Conservation (phyloP, 2,888 invertebrate genomes). For the Drosophila paranaensis region DNA sequence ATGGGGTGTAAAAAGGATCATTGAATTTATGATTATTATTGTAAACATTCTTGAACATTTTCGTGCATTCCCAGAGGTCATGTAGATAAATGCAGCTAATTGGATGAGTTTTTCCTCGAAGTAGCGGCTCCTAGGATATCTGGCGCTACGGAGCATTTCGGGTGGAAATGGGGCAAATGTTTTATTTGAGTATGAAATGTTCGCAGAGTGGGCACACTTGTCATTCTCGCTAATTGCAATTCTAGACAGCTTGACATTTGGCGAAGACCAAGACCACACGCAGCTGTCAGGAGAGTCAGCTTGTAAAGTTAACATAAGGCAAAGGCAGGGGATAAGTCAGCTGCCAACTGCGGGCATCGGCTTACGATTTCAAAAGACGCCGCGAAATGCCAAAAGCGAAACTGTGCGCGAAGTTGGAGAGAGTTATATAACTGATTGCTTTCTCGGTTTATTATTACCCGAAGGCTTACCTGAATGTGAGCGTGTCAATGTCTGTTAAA, state of each 20-base stretch:
- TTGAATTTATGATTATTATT: conserved; percentile 76
- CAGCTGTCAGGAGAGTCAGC: conserved; percentile 28
- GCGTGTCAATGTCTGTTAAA: not conserved
- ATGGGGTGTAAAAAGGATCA: conserved; percentile 56
- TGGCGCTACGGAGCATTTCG: conserved; percentile 14
- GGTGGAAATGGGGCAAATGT: not conserved
- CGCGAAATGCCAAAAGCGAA: not conserved
- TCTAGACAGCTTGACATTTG: conserved; percentile 48
- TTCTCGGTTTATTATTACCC: not conserved
- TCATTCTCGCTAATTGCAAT: conserved; percentile 49
- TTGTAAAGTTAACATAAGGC: conserved; percentile 3
- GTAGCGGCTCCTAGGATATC: not conserved
- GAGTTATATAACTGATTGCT: conserved; percentile 19
- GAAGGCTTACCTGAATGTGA: not conserved
- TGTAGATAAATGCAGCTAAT: conserved; percentile 50
- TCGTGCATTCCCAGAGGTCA: conserved; percentile 33
- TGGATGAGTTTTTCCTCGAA: conserved; percentile 9
- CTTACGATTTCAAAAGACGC: conserved; percentile 35
- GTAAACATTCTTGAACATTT: conserved; percentile 52
- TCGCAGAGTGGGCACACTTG: conserved; percentile 4
- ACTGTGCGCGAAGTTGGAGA: conserved; percentile 2
- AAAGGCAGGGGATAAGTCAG: conserved; percentile 6
- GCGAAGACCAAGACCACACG: conserved; percentile 19
- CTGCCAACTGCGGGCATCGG: conserved; percentile 32
- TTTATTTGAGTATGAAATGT: not conserved